A percentile compares a stretch with the other conserved stretches of the same genome.
phyloP scores from a whole-genome alignment of 1,140 invertebrate genomes.

The Drosophila bipectinata region DNA sequence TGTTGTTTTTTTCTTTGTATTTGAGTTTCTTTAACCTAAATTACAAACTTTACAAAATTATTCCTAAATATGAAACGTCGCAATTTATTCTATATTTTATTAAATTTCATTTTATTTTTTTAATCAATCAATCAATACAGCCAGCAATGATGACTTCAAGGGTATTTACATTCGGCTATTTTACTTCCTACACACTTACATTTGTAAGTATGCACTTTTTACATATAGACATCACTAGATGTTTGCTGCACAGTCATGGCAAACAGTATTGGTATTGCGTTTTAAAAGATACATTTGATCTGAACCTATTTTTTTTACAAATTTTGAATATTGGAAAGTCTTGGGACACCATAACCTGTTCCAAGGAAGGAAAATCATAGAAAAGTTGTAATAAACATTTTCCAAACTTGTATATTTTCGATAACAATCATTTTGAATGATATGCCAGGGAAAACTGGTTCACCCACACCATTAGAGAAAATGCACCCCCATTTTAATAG shows the following conservation, averaged over 20 bases:
- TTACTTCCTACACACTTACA: constrained; percentile 2
- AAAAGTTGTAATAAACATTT: not conserved
- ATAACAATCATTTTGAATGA: constrained; percentile 4
- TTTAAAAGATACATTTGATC: not conserved
- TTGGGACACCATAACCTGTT: not conserved
- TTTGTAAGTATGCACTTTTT: constrained; percentile 16
- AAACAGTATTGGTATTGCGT: constrained; percentile 15
- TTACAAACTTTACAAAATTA: too few relatives aligned
- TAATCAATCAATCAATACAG: constrained; percentile 15
- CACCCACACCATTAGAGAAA: constrained; percentile 27
- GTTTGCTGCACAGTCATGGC: constrained; percentile 12
- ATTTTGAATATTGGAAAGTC: not conserved
- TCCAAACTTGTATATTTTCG: not conserved
- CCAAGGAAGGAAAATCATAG: not conserved
- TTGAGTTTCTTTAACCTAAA: not conserved
- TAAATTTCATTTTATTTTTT: not conserved
- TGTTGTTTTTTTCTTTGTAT: not conserved
- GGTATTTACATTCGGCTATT: constrained; percentile 24
- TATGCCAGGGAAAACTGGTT: constrained; percentile 19
- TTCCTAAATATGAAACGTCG: too few relatives aligned
- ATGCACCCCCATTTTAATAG: constrained; percentile 22
- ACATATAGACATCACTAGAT: constrained; percentile 21
- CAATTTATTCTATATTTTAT: not conserved
- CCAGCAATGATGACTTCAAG: constrained; percentile 5
- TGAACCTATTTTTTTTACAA: not conserved